These are phyloP conservation scores for Pheosia tremula DNA, from an alignment of 2,888 invertebrate genomes.

Conservation along the genomic window DNA sequence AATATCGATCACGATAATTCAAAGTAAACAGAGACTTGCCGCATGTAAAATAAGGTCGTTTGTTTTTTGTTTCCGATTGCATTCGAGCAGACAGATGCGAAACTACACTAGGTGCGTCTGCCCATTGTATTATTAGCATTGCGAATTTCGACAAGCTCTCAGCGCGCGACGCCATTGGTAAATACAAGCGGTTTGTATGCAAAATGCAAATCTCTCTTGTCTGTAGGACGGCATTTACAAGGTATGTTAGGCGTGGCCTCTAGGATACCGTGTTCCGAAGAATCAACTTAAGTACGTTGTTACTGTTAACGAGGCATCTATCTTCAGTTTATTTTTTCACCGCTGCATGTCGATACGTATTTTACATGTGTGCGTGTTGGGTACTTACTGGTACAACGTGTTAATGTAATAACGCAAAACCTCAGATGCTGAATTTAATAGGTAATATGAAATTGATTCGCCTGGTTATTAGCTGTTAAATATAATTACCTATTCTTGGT, in stretches of 20 bases:
- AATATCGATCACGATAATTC: slow-evolving; percentile 43
- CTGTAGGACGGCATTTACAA: slow-evolving; percentile 59
- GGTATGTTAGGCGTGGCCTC: slow-evolving; percentile 49
- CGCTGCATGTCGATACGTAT: too few species aligned
- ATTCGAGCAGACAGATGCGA: slow-evolving; percentile 59
- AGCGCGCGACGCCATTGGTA: slow-evolving; percentile 68
- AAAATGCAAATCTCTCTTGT: slow-evolving; percentile 73
- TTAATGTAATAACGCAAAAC: too few species aligned
- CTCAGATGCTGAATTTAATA: too few species aligned
- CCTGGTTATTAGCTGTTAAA: too few species aligned
- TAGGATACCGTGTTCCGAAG: slow-evolving; percentile 21
- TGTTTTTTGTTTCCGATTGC: slow-evolving; percentile 46
- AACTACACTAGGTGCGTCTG: slow-evolving; percentile 69
- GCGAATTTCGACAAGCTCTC: slow-evolving; percentile 75
- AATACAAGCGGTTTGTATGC: slow-evolving; percentile 72
- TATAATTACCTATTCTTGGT: too few species aligned
- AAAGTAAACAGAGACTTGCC: slow-evolving; percentile 50
- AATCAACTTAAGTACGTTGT: too few species aligned
- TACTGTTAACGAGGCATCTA: too few species aligned
- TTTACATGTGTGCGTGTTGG: too few species aligned
- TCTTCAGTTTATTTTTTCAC: too few species aligned
- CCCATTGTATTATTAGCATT: slow-evolving; percentile 78
- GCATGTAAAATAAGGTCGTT: slow-evolving; percentile 49
- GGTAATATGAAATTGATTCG: too few species aligned
- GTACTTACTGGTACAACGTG: too few species aligned